phyloP scores from a whole-genome alignment of 2,797 vertebrate genomes.

The Okamejei kenojei region DNA sequence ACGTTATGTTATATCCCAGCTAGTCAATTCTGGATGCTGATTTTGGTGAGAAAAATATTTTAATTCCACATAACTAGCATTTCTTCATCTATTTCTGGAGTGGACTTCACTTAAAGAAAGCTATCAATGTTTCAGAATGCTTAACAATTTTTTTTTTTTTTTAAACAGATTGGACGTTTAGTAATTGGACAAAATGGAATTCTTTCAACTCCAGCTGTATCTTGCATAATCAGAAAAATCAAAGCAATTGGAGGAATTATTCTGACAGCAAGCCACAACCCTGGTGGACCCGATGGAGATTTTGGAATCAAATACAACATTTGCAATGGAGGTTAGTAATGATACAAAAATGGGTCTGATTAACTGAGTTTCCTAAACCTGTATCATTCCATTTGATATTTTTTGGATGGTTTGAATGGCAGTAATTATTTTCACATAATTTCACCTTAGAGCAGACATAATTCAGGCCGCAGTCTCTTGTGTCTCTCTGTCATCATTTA shows the following conservation, averaged over 20 bases:
- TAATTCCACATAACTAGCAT: neutral
- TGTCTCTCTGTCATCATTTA: neutral
- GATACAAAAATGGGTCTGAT: neutral
- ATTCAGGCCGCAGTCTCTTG: neutral
- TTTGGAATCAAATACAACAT: conserved; percentile 98
- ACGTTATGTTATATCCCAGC: neutral
- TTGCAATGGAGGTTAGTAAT: conserved; percentile 77
- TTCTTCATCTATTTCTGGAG: neutral
- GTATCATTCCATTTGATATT: neutral
- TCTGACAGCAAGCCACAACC: conserved; percentile 94
- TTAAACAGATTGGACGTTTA: conserved; percentile 73
- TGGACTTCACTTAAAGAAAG: neutral
- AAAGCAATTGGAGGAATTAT: conserved; percentile 94
- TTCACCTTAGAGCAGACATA: neutral
- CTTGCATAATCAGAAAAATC: conserved; percentile 91
- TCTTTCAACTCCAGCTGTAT: conserved; percentile 92
- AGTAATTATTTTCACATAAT: neutral
- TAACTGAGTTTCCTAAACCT: neutral
- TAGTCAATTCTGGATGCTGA: no score
- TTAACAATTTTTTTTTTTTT: neutral
- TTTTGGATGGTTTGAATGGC: neutral
- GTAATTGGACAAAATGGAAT: conserved; percentile 95
- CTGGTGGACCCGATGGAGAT: conserved; percentile 86
- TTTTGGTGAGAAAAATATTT: neutral
- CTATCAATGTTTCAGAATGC: neutral